A percentile compares a stretch with the other conserved stretches of the same genome.
Conservation (phyloP, 1,140 invertebrate genomes). For the Tyrophagus putrescentiae region DNA sequence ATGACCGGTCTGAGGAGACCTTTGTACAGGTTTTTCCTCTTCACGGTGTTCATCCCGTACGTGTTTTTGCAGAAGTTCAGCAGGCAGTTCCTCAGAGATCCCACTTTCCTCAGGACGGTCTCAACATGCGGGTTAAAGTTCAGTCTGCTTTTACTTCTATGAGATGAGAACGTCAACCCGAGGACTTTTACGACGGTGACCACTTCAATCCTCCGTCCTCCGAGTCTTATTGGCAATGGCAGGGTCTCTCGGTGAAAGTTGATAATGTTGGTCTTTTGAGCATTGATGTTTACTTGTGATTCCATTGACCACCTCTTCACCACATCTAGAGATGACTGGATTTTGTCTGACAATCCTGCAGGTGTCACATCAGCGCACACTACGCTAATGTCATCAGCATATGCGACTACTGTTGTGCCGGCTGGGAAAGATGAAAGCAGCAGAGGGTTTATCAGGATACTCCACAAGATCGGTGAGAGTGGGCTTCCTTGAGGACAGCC, state of each 20-base stretch:
- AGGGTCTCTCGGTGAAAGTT: too few relatives aligned
- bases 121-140: too few relatives aligned
- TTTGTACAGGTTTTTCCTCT: background rate
- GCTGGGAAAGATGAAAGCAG: background rate
- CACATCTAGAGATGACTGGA: background rate
- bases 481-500: conserved; percentile 17
- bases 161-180: too few relatives aligned
- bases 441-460: background rate
- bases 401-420: background rate
- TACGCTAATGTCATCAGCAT: conserved; percentile 10
- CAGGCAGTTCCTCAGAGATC: background rate
- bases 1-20: background rate
- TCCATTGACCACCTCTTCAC: background rate
- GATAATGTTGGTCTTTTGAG: too few relatives aligned
- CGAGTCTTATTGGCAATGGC: too few relatives aligned
- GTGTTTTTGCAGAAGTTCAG: background rate
- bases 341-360: background rate
- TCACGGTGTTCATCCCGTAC: background rate
- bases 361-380: background rate
- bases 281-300: too few relatives aligned
- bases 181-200: too few relatives aligned
- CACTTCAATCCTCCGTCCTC: too few relatives aligned
- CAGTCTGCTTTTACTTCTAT: too few relatives aligned
- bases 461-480: conserved; percentile 3
- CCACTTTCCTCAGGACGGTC: too few relatives aligned